Conservation (phyloP, 2,888 invertebrate species). For the Capitulum mitella region DNA sequence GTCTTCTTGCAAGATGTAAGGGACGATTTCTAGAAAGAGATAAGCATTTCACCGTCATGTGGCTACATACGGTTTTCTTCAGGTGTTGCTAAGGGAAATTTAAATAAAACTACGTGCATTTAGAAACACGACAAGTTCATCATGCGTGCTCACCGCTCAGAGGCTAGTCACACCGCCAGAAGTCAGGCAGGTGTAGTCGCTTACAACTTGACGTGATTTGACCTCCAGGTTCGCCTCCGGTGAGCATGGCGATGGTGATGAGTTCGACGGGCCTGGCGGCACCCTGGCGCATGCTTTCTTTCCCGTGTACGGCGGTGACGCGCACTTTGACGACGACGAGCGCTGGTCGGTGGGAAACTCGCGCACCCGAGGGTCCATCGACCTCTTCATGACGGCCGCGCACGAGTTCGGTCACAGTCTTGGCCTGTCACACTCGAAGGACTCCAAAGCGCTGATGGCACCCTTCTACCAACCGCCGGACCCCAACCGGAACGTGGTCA, state of each 20-base stretch:
- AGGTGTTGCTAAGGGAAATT: too few species aligned
- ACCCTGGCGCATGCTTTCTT: slow-evolving; percentile 94
- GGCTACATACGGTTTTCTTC: too few species aligned
- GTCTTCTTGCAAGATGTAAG: too few species aligned
- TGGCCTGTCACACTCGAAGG: slow-evolving; percentile 89
- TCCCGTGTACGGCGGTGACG: slow-evolving; percentile 95
- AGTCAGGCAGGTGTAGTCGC: too few species aligned
- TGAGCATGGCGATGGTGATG: slow-evolving; percentile 91
- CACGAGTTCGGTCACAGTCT: slow-evolving; percentile 97
- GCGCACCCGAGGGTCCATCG: slow-evolving; percentile 54
- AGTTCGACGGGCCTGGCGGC: slow-evolving; percentile 90
- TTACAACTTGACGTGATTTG: slow-evolving; percentile 18
- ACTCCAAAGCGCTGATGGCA: slow-evolving; percentile 86
- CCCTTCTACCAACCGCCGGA: slow-evolving; percentile 70
- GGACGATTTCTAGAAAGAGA: too few species aligned
- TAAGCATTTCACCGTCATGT: too few species aligned
- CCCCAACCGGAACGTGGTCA: slow-evolving; percentile 58
- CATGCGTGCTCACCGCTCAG: too few species aligned
- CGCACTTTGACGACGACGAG: slow-evolving; percentile 95
- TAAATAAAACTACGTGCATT: too few species aligned
- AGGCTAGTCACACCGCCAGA: too few species aligned
- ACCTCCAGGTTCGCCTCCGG: slow-evolving; percentile 62
- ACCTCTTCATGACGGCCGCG: slow-evolving; percentile 88
- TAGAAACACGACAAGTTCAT: too few species aligned
- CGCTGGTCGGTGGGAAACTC: slow-evolving; percentile 75